Percentiles rank a stretch among this genome's conserved stretches.
Evolutionary conservation across 2,797 vertebrate species (phyloP).

Genomic region (Chaetodon trifasciatus): DNA sequence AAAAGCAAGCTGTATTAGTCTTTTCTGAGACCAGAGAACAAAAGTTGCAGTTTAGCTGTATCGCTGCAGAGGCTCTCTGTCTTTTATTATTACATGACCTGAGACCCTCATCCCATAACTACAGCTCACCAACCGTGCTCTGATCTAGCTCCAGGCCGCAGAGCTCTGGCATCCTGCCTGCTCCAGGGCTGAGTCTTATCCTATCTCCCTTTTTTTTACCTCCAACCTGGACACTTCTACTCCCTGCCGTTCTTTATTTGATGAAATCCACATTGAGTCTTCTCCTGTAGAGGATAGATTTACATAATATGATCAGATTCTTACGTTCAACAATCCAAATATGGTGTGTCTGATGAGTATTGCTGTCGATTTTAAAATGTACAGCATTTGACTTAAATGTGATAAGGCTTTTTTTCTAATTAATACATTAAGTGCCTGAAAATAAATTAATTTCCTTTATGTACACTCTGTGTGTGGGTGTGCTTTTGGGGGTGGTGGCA

Average conservation of each 20-base stretch:
- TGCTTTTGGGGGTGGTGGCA: conserved; percentile 6
- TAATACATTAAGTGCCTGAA: conserved; percentile 7
- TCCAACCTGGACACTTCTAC: conserved; percentile 48
- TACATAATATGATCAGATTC: conserved; percentile 7
- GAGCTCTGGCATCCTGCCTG: conserved; percentile 66
- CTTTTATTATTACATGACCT: conserved; percentile 75
- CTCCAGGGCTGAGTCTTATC: conserved; percentile 50
- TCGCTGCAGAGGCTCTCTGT: conserved; percentile 54
- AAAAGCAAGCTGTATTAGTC: not conserved
- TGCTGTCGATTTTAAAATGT: not conserved
- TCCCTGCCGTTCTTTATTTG: conserved; percentile 46
- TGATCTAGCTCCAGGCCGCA: conserved; percentile 80
- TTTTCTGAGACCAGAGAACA: conserved; percentile 24
- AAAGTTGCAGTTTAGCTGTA: conserved; percentile 48
- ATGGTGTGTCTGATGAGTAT: not conserved
- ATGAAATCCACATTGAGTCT: conserved; percentile 53
- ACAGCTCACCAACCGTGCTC: conserved; percentile 70
- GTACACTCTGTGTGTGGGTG: conserved; percentile 7
- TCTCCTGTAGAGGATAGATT: conserved; percentile 31
- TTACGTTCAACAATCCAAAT: conserved; percentile 4
- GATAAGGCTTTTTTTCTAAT: not conserved
- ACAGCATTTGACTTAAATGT: not conserved
- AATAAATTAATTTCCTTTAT: conserved; percentile 10
- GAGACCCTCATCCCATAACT: conserved; percentile 70
- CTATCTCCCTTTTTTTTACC: conserved; percentile 6